Evolutionary conservation across 2,113 vertebrate genomes (phyloP), one percentile per base, ranked within the genome.

Genomic region (Psophia crepitans): DNA sequence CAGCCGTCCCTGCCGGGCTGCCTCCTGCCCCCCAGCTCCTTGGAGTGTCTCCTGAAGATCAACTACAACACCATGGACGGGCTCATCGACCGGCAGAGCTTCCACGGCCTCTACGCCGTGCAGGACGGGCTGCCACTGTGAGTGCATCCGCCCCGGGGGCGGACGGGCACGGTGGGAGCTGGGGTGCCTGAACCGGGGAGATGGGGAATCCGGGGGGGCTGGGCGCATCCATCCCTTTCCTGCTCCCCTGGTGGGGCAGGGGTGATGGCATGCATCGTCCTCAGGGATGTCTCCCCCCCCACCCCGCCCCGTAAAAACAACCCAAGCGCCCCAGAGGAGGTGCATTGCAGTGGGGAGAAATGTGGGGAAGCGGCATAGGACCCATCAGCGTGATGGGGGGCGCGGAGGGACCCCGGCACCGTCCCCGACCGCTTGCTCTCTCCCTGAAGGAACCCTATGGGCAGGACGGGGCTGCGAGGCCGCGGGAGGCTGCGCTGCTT

Each of bases 381-480:
- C 12, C 74, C 39, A 14, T 23, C 20, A 16, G 23, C 4, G 0
- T 39, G 35, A 39, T 0, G 3, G 11, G 28, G 11, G 44, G 76
- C 9, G 3, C 17, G n/a, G 39, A 58, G 28, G 32, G 20, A 14
- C 12, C 1, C 21, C 26, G 74, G n/a, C 8, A 3, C 14, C 5
- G 3, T 27, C 35, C n/a, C 35, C 66, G 13, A 22, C 14, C 2
- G 0, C 26, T 63, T 2, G 0, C 35, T 91, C 11, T 83, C 44
- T 27, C 17, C 64, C 39, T 90, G 37, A 83, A 99, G 99, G 97
- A 99, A 99, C 96, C 99, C 99, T 69, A 98, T 93, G 97, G 99
- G 99, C 74, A 98, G 99, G 94, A 99, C 99, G 0, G 99, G 99
- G 7, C 97, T 99, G 80, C 96, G 65, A 7, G 99, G 99, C 70